Evolutionary conservation across 2,888 invertebrate species (phyloP), one percentile per base, ranked within the genome.

Genomic region (Xylota segnis): DNA sequence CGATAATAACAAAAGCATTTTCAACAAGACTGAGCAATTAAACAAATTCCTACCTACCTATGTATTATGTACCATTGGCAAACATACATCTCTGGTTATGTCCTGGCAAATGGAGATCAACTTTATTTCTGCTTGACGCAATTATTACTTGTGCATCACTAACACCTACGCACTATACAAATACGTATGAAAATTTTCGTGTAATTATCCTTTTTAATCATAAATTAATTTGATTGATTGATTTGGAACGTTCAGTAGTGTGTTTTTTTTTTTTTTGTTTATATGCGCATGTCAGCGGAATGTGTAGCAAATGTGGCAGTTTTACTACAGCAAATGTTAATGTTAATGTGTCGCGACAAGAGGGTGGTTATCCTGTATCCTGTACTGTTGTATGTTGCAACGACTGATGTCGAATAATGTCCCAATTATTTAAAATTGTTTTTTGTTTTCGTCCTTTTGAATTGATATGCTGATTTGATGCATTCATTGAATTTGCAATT

Each of bases 221-320:
- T 70, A 79, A 70, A 84, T 79, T 75, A 75, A 79, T 79, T 71
- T 79, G 79, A 84, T 65, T 79, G 83, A 84, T 84, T 70, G 83
- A 79, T 84, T 75, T 37, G 70, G 56, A 74, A 84, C 75, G 74
- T 37, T 65, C 29, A 32, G 66, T n/a, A n/a, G n/a, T n/a, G n/a
- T n/a, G n/a, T n/a, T n/a, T n/a, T n/a, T n/a, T n/a, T n/a, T n/a
- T n/a, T n/a, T n/a, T n/a, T n/a, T n/a, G 54, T 58, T 59, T 45
- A 50, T 71, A 27, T 56, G 14, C 47, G n/a, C 47, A 27, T 45
- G 45, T 9, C 52, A 70, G 37, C 34, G 43, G 34, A 74, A 66
- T 66, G 32, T 43, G 27, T 29, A 58, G 56, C 47, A 79, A 72
- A 66, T 79, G 4, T 16, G 18, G 16, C 65, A 43, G 5, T 47